Evolutionary conservation across 2,888 invertebrate genomes (phyloP).

Genomic region (Tachina lurida): DNA sequence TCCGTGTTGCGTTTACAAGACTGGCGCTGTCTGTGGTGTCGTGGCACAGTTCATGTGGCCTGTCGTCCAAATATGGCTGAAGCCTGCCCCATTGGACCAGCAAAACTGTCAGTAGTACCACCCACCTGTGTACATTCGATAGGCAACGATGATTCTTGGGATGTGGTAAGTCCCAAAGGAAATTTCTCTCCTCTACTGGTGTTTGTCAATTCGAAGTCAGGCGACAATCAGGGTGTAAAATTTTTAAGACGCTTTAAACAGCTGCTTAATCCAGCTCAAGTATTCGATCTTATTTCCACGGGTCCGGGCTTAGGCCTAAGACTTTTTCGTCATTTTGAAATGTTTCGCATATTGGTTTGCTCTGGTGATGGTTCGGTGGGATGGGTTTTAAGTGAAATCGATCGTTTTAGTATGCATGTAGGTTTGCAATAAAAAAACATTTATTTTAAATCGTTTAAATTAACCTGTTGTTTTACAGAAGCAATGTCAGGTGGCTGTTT

Average conservation of each 20-base stretch:
- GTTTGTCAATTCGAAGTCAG: slow-evolving; percentile 98
- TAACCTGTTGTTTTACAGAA: slow-evolving; percentile 84
- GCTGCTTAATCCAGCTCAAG: slow-evolving; percentile 97
- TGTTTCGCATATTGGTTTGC: slow-evolving; percentile 97
- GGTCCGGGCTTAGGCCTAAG: slow-evolving; percentile 93
- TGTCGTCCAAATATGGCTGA: slow-evolving; percentile 92
- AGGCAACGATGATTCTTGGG: slow-evolving; percentile 95
- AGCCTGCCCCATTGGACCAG: slow-evolving; percentile 93
- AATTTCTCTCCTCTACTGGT: slow-evolving; percentile 91
- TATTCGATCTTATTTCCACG: slow-evolving; percentile 96
- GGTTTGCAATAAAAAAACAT: slow-evolving; percentile 82
- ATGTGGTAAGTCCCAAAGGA: slow-evolving; percentile 88
- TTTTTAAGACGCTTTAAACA: slow-evolving; percentile 97
- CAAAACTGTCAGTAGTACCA: slow-evolving; percentile 95
- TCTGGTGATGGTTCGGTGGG: slow-evolving; percentile 99
- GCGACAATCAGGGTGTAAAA: slow-evolving; percentile 98
- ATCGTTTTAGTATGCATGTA: slow-evolving; percentile 97
- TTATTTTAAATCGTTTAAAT: neutral
- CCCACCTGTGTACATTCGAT: slow-evolving; percentile 96
- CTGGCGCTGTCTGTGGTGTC: slow-evolving; percentile 98
- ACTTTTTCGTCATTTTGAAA: slow-evolving; percentile 96
- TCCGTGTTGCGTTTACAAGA: slow-evolving; percentile 97
- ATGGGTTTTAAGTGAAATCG: slow-evolving; percentile 98
- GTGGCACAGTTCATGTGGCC: slow-evolving; percentile 94
- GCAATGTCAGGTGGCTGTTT: slow-evolving; percentile 96